Conservation (phyloP, 2,888 invertebrate species). For the Syrista parreyssii region DNA sequence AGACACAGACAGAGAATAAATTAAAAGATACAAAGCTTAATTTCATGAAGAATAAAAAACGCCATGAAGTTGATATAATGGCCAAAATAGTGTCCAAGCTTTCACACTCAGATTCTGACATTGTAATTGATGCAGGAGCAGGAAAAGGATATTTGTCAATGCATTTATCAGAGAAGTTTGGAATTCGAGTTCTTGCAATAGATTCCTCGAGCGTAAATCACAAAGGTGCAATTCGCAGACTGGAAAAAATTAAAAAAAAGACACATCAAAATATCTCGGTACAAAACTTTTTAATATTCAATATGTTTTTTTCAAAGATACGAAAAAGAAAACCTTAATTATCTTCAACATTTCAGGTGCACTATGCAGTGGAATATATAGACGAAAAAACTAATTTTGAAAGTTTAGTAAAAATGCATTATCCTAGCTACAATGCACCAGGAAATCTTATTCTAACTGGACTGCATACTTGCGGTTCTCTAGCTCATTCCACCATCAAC, state of each 20-base stretch:
- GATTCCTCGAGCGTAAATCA: conserved; percentile 80
- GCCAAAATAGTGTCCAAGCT: conserved; percentile 43
- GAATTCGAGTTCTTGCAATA: conserved; percentile 81
- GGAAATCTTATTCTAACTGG: conserved; percentile 70
- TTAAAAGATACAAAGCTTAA: conserved; percentile 59
- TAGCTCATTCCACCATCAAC: conserved; percentile 79
- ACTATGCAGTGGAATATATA: conserved; percentile 49
- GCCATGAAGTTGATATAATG: conserved; percentile 73
- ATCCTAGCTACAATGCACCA: conserved; percentile 37
- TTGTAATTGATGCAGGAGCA: conserved; percentile 83
- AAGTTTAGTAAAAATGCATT: conserved; percentile 42
- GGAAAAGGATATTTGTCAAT: conserved; percentile 87
- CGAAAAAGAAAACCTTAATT: conserved; percentile 12
- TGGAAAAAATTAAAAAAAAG: conserved; percentile 36
- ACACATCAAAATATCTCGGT: conserved; percentile 15
- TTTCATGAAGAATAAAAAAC: conserved; percentile 84
- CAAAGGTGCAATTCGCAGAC: conserved; percentile 72
- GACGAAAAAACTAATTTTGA: conserved; percentile 52
- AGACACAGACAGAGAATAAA: conserved; percentile 14
- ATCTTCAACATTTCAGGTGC: conserved; percentile 51
- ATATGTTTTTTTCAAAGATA: neutral
- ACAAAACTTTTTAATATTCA: neutral
- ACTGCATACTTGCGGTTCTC: conserved; percentile 90
- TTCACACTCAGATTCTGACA: conserved; percentile 29
- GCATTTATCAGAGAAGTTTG: conserved; percentile 75